These are phyloP conservation scores for Synanceia verrucosa DNA, from an alignment of 2,797 vertebrate genomes.

Conservation along the genomic window DNA sequence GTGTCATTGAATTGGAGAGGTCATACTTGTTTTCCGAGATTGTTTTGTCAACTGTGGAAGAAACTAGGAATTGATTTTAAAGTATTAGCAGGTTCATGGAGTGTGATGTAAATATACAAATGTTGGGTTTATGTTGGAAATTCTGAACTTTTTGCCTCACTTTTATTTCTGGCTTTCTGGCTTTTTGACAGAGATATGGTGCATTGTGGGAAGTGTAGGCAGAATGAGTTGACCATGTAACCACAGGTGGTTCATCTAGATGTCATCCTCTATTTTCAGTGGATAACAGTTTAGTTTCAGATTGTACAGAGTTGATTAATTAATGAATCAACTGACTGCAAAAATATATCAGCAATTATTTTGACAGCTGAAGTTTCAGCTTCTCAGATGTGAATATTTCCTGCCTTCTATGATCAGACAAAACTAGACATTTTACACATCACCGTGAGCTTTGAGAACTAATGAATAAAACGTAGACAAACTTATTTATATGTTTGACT, in stretches of 20 bases:
- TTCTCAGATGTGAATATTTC: background rate
- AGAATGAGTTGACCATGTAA: background rate
- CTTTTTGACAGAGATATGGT: background rate
- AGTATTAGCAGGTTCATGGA: background rate
- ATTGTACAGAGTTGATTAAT: background rate
- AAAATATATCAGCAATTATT: too few relatives aligned
- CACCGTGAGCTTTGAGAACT: background rate
- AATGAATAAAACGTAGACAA: background rate
- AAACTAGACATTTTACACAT: background rate
- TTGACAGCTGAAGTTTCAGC: too few relatives aligned
- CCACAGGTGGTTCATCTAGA: background rate
- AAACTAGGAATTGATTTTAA: background rate
- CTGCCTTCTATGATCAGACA: background rate
- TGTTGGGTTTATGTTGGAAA: background rate
- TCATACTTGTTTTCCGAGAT: background rate
- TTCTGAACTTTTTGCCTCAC: background rate
- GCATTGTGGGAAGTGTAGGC: slow-evolving; percentile 22
- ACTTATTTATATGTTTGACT: background rate
- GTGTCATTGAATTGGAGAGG: background rate
- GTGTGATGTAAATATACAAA: background rate
- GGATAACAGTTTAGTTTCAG: background rate
- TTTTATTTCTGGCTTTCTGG: background rate
- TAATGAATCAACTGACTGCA: too few relatives aligned
- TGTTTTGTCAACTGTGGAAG: background rate
- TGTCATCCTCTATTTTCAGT: background rate